Evolutionary conservation across 2,113 vertebrate species (phyloP).

Genomic region (Copsychus sechellarum): DNA sequence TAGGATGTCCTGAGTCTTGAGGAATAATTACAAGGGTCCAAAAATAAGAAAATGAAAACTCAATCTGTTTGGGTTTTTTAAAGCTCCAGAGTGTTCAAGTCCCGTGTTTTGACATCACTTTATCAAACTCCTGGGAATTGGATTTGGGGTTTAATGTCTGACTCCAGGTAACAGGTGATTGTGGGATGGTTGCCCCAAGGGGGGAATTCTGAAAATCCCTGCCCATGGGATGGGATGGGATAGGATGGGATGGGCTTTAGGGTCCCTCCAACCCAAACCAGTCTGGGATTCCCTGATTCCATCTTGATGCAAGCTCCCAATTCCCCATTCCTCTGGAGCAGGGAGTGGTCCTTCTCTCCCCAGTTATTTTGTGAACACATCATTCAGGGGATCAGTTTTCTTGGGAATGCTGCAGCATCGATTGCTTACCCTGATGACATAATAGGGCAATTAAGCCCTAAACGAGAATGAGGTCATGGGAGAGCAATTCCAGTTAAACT

Average conservation of each 20-base stretch:
- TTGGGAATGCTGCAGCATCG: background rate
- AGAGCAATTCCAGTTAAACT: background rate
- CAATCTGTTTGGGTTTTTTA: fast-evolving
- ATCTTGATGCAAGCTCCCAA: fast-evolving
- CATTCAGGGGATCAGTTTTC: fast-evolving
- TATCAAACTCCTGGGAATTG: background rate
- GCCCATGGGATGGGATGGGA: background rate
- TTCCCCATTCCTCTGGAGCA: background rate
- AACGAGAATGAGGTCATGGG: background rate
- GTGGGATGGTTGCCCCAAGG: background rate
- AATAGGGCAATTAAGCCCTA: background rate
- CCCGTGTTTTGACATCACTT: too few relatives aligned
- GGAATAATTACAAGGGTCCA: background rate
- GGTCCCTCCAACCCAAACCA: background rate
- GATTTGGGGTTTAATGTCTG: background rate
- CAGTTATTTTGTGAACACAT: fast-evolving
- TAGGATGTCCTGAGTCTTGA: background rate
- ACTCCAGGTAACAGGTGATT: too few relatives aligned
- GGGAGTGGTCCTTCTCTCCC: background rate
- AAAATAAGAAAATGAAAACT: background rate
- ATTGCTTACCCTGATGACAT: background rate
- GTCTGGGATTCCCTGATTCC: background rate
- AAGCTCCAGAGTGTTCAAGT: background rate
- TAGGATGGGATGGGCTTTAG: background rate
- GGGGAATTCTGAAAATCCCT: background rate